These are phyloP conservation scores for Tragelaphus imberbis DNA, from an alignment of 2,113 vertebrate genomes.

Conservation along the genomic window DNA sequence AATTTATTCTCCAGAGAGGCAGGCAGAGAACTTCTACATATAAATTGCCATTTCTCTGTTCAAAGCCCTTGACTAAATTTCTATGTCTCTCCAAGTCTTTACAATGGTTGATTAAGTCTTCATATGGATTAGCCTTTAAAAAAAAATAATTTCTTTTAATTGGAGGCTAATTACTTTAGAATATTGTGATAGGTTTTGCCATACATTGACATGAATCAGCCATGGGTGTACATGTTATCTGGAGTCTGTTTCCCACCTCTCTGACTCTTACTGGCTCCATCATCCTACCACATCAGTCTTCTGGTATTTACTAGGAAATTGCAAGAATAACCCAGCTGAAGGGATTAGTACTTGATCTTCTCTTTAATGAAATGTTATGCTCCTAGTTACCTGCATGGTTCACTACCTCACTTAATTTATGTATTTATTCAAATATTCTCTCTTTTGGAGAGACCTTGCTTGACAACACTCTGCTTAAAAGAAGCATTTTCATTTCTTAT, in stretches of 20 bases:
- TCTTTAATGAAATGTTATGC: background rate
- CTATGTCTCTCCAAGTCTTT: background rate
- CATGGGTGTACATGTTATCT: background rate
- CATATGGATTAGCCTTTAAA: background rate
- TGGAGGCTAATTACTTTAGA: background rate
- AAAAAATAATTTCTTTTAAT: background rate
- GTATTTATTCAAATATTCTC: background rate
- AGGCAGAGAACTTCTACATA: background rate
- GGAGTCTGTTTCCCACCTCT: background rate
- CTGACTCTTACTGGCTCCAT: background rate
- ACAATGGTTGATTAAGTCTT: background rate
- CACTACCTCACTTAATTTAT: background rate
- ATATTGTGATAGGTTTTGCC: background rate
- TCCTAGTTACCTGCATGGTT: background rate
- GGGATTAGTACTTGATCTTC: background rate
- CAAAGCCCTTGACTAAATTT: background rate
- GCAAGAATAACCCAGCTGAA: background rate
- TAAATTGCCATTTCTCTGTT: background rate
- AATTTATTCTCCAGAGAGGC: background rate
- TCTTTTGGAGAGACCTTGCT: background rate
- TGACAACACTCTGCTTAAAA: background rate
- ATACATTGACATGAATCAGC: background rate
- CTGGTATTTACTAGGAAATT: background rate
- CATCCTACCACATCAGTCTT: background rate
- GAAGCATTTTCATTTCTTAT: background rate